A percentile compares a stretch with the other conserved stretches of the same genome.
Conservation (phyloP, 2,113 vertebrate species). For the Callospermophilus lateralis region DNA sequence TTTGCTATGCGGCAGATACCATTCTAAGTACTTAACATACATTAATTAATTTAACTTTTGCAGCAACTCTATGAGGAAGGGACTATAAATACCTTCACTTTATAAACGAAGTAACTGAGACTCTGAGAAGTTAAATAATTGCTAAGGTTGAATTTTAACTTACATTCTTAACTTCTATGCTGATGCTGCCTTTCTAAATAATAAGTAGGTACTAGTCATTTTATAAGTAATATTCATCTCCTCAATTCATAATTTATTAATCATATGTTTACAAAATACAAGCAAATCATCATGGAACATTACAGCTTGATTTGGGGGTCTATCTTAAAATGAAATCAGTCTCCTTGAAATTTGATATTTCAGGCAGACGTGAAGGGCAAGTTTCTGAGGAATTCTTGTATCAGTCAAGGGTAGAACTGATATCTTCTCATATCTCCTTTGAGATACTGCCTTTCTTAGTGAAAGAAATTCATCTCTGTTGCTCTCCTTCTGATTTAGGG, state of each 20-base stretch:
- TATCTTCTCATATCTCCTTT: not conserved
- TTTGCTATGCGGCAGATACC: not conserved
- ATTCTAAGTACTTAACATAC: not conserved
- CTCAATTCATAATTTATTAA: not conserved
- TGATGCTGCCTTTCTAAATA: not conserved
- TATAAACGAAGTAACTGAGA: not conserved
- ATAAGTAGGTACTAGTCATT: not conserved
- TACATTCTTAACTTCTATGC: not conserved
- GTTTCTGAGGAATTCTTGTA: not conserved
- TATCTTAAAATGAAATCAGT: conserved; percentile 23
- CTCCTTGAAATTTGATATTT: not conserved
- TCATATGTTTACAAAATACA: not conserved
- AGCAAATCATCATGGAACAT: not conserved
- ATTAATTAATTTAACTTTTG: not conserved
- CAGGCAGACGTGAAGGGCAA: not conserved
- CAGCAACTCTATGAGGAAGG: not conserved
- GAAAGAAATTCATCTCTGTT: not conserved
- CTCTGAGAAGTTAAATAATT: not conserved
- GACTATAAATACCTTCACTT: conserved; percentile 1
- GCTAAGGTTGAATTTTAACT: not conserved
- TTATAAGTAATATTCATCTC: not conserved
- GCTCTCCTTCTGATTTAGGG: not conserved
- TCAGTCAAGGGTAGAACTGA: not conserved
- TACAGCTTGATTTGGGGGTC: conserved; percentile 36
- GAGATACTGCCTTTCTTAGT: not conserved